A percentile compares a stretch with the other conserved stretches of the same genome.
These are phyloP conservation scores for Ephialtes manifestator DNA, from an alignment of 2,888 invertebrate species.

Conservation along the genomic window DNA sequence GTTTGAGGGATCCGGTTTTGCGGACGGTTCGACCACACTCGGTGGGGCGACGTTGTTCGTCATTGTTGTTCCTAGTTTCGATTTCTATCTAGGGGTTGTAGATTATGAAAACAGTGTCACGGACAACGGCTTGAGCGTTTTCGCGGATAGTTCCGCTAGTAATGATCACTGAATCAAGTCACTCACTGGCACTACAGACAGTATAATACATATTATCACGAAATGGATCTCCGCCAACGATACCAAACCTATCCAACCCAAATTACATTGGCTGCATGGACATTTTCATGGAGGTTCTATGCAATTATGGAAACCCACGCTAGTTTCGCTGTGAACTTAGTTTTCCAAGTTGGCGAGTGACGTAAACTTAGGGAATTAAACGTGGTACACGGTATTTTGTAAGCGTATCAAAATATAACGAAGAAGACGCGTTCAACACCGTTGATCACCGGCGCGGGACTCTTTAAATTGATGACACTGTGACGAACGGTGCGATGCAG, in stretches of 20 bases:
- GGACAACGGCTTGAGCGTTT: too few species aligned
- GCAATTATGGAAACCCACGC: not conserved
- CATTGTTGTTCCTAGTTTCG: conserved; percentile 33
- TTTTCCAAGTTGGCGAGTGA: not conserved
- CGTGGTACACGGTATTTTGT: not conserved
- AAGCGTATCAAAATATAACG: not conserved
- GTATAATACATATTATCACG: not conserved
- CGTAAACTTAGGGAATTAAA: not conserved
- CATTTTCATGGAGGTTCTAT: not conserved
- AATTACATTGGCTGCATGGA: not conserved
- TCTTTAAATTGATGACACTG: conserved; percentile 57
- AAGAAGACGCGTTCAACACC: not conserved
- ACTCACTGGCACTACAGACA: not conserved
- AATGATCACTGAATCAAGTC: not conserved
- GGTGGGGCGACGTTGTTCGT: conserved; percentile 62
- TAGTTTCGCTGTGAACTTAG: not conserved
- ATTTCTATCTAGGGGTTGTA: too few species aligned
- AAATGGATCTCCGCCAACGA: not conserved
- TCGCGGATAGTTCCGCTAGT: not conserved
- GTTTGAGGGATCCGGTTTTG: conserved; percentile 39
- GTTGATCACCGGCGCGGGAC: not conserved
- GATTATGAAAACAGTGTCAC: too few species aligned
- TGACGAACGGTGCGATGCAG: conserved; percentile 42
- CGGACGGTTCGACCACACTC: conserved; percentile 42
- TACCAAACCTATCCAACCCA: not conserved